Base-by-base conservation (phyloP, 2,113 vertebrate genomes). In the Saguinus midas region DNA sequence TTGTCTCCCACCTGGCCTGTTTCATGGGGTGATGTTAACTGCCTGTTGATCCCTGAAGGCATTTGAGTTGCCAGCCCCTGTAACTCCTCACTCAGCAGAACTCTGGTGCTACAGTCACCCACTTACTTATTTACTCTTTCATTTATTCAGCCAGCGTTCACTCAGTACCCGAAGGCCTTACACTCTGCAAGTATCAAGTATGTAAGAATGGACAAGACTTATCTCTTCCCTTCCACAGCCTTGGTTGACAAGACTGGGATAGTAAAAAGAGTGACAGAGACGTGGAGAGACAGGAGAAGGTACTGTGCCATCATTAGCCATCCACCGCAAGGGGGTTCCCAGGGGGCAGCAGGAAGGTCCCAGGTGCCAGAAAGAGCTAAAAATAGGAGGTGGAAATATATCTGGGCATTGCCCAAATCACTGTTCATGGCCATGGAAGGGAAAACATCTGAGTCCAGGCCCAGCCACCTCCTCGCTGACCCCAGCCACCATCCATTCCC, bases 281-380 rank as follows among this genome's bases (percentile, higher is more conserved):
- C 0, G 1, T 14, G 48, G 21, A 55, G n/a, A 80, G 57, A 57
- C 8, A 35, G 29, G 3, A 25, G 43, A 20, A 48, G 73, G 25
- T 3, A 2, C 1, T 1, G 35, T 23, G 14, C 10, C n/a, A 64
- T 25, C 64, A 20, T n/a, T 61, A 40, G 0, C 45, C 50, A 40
- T 40, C 37, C 37, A 70, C 43, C 43, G 70, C 1, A 3, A 13
- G 20, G n/a, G 43, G 32, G 1, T 8, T 78, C 50, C 68, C 12
- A 9, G 80, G 29, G 21, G 6, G 21, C 29, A 94, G 45, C 20
- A 45, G 48, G 27, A 93, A 58, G n/a, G 27, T 50, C 37, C 23
- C 50, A n/a, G 16, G 8, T 70, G 37, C 35, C 50, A 37, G 25
- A 43, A 5, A 72, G 23, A 4, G 11, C 25, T 50, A 84, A 83